Evolutionary conservation across 2,888 invertebrate species (phyloP).

Genomic region (Acleris sparsana): DNA sequence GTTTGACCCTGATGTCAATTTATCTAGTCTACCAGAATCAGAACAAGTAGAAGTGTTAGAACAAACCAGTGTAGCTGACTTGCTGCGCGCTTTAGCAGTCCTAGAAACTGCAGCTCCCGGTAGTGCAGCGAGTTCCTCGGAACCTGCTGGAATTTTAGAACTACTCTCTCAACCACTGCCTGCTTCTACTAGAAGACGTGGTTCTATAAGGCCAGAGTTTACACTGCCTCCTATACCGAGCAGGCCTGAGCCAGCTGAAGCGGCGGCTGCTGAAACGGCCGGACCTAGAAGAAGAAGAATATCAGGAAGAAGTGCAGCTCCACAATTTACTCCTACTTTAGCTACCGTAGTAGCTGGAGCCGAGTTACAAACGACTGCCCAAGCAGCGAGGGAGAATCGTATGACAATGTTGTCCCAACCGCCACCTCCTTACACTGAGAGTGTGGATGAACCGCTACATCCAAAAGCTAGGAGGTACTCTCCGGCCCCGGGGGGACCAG

Average conservation of each 20-base stretch:
- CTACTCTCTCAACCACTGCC: constrained; percentile 53
- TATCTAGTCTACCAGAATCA: constrained; percentile 65
- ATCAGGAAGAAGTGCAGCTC: constrained; percentile 71
- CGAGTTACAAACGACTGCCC: constrained; percentile 72
- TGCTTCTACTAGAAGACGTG: constrained; percentile 58
- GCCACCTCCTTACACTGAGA: constrained; percentile 75
- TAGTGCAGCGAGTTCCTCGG: constrained; percentile 43
- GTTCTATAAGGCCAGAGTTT: constrained; percentile 69
- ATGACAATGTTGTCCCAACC: constrained; percentile 75
- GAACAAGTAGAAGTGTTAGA: constrained; percentile 87
- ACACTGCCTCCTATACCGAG: constrained; percentile 53
- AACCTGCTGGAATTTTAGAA: constrained; percentile 58
- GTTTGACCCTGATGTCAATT: constrained; percentile 75
- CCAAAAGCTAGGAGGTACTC: constrained; percentile 71
- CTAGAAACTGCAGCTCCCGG: constrained; percentile 74
- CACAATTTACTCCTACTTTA: constrained; percentile 74
- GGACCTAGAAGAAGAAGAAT: constrained; percentile 69
- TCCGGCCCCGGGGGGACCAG: constrained; percentile 67
- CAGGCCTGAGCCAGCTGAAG: constrained; percentile 49
- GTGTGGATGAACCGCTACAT: constrained; percentile 56
- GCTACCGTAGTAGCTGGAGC: constrained; percentile 77
- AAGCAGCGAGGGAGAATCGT: constrained; percentile 71
- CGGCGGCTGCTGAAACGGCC: constrained; percentile 53
- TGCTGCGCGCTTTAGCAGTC: constrained; percentile 90
- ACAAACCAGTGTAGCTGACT: constrained; percentile 92